These are phyloP conservation scores for Cryptotis parvus DNA, from an alignment of 2,113 vertebrate species.

Conservation along the genomic window DNA sequence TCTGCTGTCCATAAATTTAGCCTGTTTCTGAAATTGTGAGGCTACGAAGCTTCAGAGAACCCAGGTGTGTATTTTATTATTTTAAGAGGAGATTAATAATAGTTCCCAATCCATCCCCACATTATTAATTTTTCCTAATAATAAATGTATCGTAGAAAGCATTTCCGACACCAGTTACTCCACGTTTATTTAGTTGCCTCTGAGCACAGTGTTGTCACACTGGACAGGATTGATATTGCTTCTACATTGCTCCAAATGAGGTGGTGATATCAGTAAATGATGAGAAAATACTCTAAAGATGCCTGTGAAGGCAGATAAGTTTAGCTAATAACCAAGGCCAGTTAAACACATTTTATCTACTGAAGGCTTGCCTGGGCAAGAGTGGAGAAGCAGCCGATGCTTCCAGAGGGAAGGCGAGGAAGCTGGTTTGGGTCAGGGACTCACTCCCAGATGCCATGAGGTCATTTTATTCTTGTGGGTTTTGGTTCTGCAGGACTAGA, in stretches of 20 bases:
- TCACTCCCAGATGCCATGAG: not conserved
- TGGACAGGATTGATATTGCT: not conserved
- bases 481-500: not conserved
- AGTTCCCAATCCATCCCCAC: not conserved
- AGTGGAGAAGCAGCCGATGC: not conserved
- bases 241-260: not conserved
- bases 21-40: not conserved
- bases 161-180: conserved; percentile 11
- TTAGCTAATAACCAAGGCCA: not conserved
- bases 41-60: not conserved
- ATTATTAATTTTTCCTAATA: not conserved
- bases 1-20: not conserved
- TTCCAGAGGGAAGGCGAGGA: not conserved
- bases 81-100: not conserved
- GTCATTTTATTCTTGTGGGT: not conserved
- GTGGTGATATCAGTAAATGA: not conserved
- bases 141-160: not conserved
- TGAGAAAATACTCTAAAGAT: conserved; percentile 10
- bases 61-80: not conserved
- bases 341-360: not conserved
- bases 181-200: not conserved
- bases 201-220: not conserved
- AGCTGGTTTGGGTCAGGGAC: not conserved
- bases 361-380: not conserved
- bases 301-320: not conserved